Conservation (phyloP, 2,113 vertebrate species). For the mouse (Mus musculus) region GRCm39 chr8:53125501-53126000, state of each 20-base stretch:
- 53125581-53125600: neutral
- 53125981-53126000: too few species aligned
- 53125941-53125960: neutral
- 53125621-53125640: neutral
- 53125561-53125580: neutral
- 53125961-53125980: neutral
- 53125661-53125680: neutral
- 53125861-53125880: neutral
- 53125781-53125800: neutral
- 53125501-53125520: neutral
- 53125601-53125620: neutral
- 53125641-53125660: neutral
- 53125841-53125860: neutral
- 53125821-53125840: neutral
- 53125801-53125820: neutral
- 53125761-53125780: neutral
- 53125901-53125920: neutral
- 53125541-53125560: neutral
- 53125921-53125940: too few species aligned
- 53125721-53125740: too few species aligned
- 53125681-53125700: neutral
- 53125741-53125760: neutral
- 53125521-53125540: neutral
- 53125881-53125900: neutral
- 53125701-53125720: neutral